Percentiles rank a stretch among this genome's conserved stretches.
These are phyloP conservation scores for Neotragus pygmaeus DNA, from an alignment of 2,113 vertebrate species.

Conservation along the genomic window DNA sequence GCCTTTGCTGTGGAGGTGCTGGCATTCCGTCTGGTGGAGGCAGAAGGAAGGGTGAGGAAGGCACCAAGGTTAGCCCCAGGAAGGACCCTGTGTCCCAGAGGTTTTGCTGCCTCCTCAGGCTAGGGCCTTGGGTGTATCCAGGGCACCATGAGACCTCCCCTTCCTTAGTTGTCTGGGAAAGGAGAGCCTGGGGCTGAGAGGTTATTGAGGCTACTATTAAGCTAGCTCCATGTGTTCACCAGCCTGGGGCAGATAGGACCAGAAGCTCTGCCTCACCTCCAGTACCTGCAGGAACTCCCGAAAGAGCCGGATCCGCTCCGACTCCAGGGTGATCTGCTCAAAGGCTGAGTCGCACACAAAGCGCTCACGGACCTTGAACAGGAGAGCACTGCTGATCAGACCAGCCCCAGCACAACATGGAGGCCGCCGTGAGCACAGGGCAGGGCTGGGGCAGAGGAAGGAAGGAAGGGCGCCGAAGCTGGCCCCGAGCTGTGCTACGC, in stretches of 20 bases:
- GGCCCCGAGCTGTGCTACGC: slow-evolving; percentile 30
- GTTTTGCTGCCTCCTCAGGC: neutral
- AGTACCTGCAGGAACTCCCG: slow-evolving; percentile 80
- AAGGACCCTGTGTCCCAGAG: neutral
- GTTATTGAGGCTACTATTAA: neutral
- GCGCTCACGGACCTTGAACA: slow-evolving; percentile 79
- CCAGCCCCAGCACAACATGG: slow-evolving; percentile 33
- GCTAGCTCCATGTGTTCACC: neutral
- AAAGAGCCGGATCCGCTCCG: slow-evolving; percentile 82
- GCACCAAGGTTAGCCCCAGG: neutral
- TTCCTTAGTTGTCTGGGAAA: neutral
- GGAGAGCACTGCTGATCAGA: slow-evolving; percentile 70
- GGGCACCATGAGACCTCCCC: neutral
- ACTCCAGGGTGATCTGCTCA: slow-evolving; percentile 83
- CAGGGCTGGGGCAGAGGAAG: slow-evolving; percentile 55
- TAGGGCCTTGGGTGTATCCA: neutral
- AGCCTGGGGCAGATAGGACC: neutral
- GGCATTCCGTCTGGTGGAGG: slow-evolving; percentile 77
- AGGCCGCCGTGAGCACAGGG: slow-evolving; percentile 56
- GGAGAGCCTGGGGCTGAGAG: neutral
- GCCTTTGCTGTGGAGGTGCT: slow-evolving; percentile 79
- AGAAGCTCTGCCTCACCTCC: slow-evolving; percentile 71
- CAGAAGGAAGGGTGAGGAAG: neutral
- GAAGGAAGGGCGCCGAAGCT: slow-evolving; percentile 51
- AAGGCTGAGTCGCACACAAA: slow-evolving; percentile 81